Conservation (phyloP, 2,113 vertebrate genomes). For the Alectura lathami region DNA sequence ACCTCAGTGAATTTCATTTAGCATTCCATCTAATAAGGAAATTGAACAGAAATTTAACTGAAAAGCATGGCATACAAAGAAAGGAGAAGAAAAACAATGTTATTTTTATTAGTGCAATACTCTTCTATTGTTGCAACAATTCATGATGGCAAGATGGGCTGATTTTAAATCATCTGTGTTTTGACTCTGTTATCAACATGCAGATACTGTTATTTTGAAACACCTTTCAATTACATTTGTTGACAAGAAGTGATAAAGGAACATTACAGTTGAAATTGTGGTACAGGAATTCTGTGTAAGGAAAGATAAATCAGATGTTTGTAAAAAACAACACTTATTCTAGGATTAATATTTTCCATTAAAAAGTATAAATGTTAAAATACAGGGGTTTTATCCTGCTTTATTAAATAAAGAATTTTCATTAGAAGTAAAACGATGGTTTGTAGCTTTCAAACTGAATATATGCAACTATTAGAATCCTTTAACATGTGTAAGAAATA, state of each 20-base stretch:
- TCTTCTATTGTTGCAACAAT: not conserved
- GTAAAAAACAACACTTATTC: not conserved
- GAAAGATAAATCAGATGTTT: not conserved
- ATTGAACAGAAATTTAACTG: conserved; percentile 28
- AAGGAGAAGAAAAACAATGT: conserved; percentile 21
- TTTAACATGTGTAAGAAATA: not conserved
- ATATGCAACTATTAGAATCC: not conserved
- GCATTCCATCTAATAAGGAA: conserved; percentile 8
- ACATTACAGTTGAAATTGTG: not conserved
- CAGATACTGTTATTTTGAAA: not conserved
- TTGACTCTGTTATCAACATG: not conserved
- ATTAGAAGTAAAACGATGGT: not conserved
- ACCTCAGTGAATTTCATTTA: conserved; percentile 31
- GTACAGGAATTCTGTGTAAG: not conserved
- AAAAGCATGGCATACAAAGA: not conserved
- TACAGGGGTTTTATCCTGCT: not conserved
- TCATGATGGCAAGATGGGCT: not conserved
- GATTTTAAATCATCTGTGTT: not conserved
- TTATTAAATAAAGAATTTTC: not conserved
- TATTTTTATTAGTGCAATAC: not conserved
- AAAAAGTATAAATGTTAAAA: not conserved
- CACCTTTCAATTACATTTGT: not conserved
- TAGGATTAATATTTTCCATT: not conserved
- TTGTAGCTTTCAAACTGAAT: not conserved
- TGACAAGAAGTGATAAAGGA: not conserved